phyloP scores from a whole-genome alignment of 2,113 vertebrate genomes.

The Prunella fulvescens region DNA sequence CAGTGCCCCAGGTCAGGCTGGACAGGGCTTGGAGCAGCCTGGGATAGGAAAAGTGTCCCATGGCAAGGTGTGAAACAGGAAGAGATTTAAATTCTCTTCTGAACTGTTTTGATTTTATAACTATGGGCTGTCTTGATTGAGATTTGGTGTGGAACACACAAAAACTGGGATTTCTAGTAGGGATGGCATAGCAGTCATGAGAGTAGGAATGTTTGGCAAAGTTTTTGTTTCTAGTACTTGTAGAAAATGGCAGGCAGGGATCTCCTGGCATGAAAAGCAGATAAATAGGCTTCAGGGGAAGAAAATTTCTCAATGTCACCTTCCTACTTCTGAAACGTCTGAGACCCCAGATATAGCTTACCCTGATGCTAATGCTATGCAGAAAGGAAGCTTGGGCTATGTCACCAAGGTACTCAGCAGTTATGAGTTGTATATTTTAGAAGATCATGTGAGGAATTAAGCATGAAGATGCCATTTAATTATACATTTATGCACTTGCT shows the following conservation, averaged over 20 bases:
- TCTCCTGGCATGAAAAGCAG: background rate
- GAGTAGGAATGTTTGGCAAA: background rate
- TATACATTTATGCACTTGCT: background rate
- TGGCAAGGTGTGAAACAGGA: background rate
- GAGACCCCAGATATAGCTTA: background rate
- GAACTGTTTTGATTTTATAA: background rate
- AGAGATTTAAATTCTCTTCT: background rate
- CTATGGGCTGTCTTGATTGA: background rate
- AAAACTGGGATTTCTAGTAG: background rate
- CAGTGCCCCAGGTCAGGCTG: fast-evolving
- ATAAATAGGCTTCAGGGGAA: background rate
- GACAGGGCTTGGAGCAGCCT: fast-evolving
- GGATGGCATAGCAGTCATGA: background rate
- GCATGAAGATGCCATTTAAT: background rate
- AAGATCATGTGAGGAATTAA: background rate
- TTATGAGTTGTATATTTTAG: slow-evolving; percentile 6
- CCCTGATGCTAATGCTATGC: background rate
- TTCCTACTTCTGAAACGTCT: background rate
- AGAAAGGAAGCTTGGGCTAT: background rate
- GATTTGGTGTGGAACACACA: background rate
- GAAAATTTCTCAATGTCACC: background rate
- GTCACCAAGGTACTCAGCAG: background rate
- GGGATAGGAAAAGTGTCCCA: fast-evolving
- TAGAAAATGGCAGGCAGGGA: background rate
- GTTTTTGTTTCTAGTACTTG: background rate